Conservation (phyloP, 2,113 vertebrate genomes). For the Pungitius pungitius region DNA sequence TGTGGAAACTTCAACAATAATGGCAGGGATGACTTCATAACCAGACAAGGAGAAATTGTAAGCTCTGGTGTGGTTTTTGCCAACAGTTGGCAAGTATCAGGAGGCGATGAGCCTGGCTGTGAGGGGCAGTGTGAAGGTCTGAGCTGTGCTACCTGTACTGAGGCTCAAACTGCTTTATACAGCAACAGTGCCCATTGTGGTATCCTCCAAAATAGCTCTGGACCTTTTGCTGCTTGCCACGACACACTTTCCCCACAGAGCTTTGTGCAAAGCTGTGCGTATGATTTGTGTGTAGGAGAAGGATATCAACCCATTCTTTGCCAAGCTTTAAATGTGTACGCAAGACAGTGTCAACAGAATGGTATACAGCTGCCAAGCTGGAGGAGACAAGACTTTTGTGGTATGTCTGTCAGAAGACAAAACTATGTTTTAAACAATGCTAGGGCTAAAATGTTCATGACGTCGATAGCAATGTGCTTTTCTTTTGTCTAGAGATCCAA, state of each 20-base stretch:
- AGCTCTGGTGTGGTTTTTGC: slow-evolving; percentile 67
- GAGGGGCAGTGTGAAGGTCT: slow-evolving; percentile 40
- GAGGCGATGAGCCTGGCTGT: slow-evolving; percentile 40
- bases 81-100: slow-evolving; percentile 59
- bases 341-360: slow-evolving; percentile 67
- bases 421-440: background rate
- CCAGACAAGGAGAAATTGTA: slow-evolving; percentile 50
- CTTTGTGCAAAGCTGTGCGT: slow-evolving; percentile 64
- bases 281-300: slow-evolving; percentile 66
- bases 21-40: slow-evolving; percentile 57
- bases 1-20: slow-evolving; percentile 69
- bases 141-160: slow-evolving; percentile 50
- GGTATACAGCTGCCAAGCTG: slow-evolving; percentile 56
- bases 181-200: slow-evolving; percentile 53
- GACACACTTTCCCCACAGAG: slow-evolving; percentile 19
- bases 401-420: slow-evolving; percentile 37
- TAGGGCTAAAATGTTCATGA: background rate
- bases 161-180: slow-evolving; percentile 36
- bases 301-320: slow-evolving; percentile 71
- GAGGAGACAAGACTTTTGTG: slow-evolving; percentile 68
- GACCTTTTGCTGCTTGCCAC: slow-evolving; percentile 69
- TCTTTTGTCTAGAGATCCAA: slow-evolving; percentile 50
- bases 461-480: accelerated
- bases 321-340: slow-evolving; percentile 60
- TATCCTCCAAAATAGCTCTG: slow-evolving; percentile 47